Base-by-base conservation (phyloP, 1,140 invertebrate species). In the Micrasema longulum region DNA sequence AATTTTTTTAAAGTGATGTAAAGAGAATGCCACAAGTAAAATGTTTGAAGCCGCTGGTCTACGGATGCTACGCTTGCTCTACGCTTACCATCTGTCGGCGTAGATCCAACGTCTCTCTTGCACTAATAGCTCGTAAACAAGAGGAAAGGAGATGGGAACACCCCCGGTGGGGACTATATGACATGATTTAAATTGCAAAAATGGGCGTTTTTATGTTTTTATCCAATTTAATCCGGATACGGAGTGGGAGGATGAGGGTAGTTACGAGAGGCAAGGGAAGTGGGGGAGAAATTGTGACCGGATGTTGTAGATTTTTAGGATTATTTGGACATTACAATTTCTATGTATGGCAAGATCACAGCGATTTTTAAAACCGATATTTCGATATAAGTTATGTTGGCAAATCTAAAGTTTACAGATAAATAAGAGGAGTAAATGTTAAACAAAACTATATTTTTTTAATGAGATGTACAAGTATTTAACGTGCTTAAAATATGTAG, bases 101-200 rank as follows among this genome's bases (percentile, higher is more conserved):
- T 41, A 67, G 38, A 22, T 20, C 12, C 68, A 23, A 43, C 64
- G 48, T 71, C 65, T 60, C 65, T 52, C 53, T 71, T 64, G 16
- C 18, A 47, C 64, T 35, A 14, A 18, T 35, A 2, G 31, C 47
- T 31, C 9, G 41, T 41, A 16, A 12, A 11, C 26, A 11, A 23
- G 18, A 31, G 12, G n/a, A 48, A 66, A 35, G 5, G 41, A 36
- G 50, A 71, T 36, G 45, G 52, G n/a, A 36, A 14, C 12, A 63
- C 26, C 14, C 23, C 47, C 73, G 1, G 26, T 35, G 45, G 71
- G 63, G 68, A 62, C 67, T 68, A 48, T 65, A 66, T 55, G 74
- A 63, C 74, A 79, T 80, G 78, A 80, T 80, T 80, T 80, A 80
- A 80, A 80, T 80, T 79, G 78, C 79, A 79, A 79, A 80, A 80